phyloP scores from a whole-genome alignment of 2,888 invertebrate species.

The Leucoma salicis region DNA sequence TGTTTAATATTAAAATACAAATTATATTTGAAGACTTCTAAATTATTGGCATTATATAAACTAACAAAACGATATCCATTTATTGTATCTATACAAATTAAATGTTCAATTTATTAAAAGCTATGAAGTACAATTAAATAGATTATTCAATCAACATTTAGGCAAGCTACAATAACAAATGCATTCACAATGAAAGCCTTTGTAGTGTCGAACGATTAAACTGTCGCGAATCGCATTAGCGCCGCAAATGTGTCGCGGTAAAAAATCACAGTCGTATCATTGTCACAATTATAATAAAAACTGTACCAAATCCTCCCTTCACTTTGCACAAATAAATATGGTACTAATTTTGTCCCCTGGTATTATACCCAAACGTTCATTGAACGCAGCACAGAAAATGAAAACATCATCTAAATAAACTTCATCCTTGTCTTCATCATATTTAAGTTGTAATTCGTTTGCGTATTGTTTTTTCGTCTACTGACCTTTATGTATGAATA shows the following conservation, averaged over 20 bases:
- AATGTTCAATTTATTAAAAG: slow-evolving; percentile 5
- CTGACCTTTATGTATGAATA: slow-evolving; percentile 68
- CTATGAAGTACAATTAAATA: slow-evolving; percentile 26
- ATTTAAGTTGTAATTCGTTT: slow-evolving; percentile 32
- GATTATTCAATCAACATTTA: slow-evolving; percentile 34
- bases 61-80: background rate
- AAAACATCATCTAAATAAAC: slow-evolving; percentile 16
- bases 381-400: slow-evolving; percentile 7
- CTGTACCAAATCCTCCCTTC: slow-evolving; percentile 16
- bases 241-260: slow-evolving; percentile 46
- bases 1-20: too few species aligned
- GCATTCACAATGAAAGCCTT: slow-evolving; percentile 38
- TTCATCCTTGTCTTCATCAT: slow-evolving; percentile 20
- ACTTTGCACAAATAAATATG: slow-evolving; percentile 4
- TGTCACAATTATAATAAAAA: slow-evolving; percentile 37
- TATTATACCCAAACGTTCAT: slow-evolving; percentile 15
- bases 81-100: background rate
- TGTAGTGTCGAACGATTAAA: slow-evolving; percentile 43
- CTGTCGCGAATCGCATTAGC: slow-evolving; percentile 59
- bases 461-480: slow-evolving; percentile 43
- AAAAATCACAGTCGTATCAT: slow-evolving; percentile 57
- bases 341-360: slow-evolving; percentile 9
- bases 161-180: slow-evolving; percentile 34
- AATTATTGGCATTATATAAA: background rate
- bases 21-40: too few species aligned